These are phyloP conservation scores for Mactromeris polynyma DNA, from an alignment of 2,888 invertebrate genomes.

Conservation along the genomic window DNA sequence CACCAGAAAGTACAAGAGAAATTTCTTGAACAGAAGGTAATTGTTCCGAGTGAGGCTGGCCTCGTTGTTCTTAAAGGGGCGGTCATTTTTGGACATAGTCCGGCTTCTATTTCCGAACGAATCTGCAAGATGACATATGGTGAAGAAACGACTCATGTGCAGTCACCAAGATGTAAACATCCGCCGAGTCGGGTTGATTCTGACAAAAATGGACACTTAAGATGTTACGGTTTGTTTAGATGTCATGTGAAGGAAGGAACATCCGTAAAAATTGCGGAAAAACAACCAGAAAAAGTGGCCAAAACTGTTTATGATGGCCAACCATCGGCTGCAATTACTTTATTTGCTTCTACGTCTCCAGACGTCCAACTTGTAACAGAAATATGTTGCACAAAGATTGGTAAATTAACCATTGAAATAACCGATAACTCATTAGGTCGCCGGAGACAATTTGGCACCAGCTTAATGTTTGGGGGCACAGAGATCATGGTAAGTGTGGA, in stretches of 20 bases:
- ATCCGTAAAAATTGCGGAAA: not conserved
- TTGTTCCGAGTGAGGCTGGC: slow-evolving; percentile 41
- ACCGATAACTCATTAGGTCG: not conserved
- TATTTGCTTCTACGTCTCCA: not conserved
- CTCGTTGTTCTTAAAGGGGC: slow-evolving; percentile 49
- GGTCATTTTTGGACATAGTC: too few species aligned
- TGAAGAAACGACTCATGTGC: not conserved
- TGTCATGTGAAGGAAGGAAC: not conserved
- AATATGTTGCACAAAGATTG: not conserved
- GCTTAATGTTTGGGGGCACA: slow-evolving; percentile 16
- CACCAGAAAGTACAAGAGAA: slow-evolving; percentile 27
- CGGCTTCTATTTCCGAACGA: slow-evolving; percentile 32
- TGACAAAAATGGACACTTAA: not conserved
- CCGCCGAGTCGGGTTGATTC: not conserved
- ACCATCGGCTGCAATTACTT: too few species aligned
- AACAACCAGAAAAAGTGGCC: not conserved
- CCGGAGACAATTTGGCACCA: not conserved
- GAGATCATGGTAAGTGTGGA: not conserved
- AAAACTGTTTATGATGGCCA: not conserved
- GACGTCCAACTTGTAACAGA: not conserved
- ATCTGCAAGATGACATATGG: slow-evolving; percentile 40
- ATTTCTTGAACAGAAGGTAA: slow-evolving; percentile 25
- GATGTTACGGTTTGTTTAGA: not conserved
- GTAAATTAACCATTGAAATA: not conserved
- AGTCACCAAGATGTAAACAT: not conserved